phyloP scores from a whole-genome alignment of 2,888 invertebrate genomes.

The Brachypalpus laphriformis region DNA sequence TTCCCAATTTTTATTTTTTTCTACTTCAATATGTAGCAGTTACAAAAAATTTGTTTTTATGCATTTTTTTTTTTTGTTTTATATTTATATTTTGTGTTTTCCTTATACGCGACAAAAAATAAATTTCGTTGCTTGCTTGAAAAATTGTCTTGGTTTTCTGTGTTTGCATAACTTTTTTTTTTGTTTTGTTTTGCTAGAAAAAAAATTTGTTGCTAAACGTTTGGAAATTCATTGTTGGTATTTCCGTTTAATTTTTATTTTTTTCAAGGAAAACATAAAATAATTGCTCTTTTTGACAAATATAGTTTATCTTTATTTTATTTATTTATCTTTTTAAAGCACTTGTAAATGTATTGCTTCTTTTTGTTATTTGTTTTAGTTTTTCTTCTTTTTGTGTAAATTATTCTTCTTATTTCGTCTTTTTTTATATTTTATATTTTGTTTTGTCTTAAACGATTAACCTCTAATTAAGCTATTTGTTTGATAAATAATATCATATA shows the following conservation, averaged over 20 bases:
- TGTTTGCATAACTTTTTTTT: constrained; percentile 48
- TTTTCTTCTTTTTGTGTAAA: constrained; percentile 44
- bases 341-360: constrained; percentile 74
- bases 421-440: constrained; percentile 59
- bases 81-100: constrained; percentile 68
- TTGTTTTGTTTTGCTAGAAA: constrained; percentile 38
- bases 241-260: constrained; percentile 23
- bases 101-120: constrained; percentile 70
- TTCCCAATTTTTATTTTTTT: constrained; percentile 77
- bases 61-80: constrained; percentile 43
- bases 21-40: constrained; percentile 67
- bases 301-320: constrained; percentile 32
- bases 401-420: constrained; percentile 61
- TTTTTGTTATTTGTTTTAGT: constrained; percentile 32
- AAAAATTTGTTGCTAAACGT: constrained; percentile 43
- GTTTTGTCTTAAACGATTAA: constrained; percentile 58
- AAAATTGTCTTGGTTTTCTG: constrained; percentile 61
- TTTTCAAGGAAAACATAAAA: constrained; percentile 69
- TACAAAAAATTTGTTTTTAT: constrained; percentile 60
- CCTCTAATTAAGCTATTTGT: constrained; percentile 67
- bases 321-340: constrained; percentile 70
- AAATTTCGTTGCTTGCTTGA: constrained; percentile 73
- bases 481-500: constrained; percentile 56
- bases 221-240: constrained; percentile 37
- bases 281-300: constrained; percentile 66